A percentile compares a stretch with the other conserved stretches of the same genome.
Conservation (phyloP, 2,888 invertebrate species). For the Neoitamus cyanurus region DNA sequence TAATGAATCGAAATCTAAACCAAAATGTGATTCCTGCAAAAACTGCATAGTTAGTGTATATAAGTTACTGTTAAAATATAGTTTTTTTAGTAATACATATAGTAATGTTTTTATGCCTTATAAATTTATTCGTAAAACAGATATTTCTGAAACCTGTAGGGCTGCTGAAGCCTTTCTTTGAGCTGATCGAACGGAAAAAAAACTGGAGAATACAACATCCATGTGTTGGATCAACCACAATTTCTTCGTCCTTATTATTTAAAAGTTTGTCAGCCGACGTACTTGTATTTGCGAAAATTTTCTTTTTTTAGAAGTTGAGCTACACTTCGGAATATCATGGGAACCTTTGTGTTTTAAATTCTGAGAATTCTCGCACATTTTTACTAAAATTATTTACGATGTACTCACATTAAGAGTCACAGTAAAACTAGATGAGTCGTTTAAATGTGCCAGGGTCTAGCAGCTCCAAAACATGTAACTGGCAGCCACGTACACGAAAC, state of each 20-base stretch:
- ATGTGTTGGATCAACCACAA: conserved; percentile 24
- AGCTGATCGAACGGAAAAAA: neutral
- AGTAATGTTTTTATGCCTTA: too few relatives aligned
- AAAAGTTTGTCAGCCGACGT: conserved; percentile 13
- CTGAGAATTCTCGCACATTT: conserved; percentile 8
- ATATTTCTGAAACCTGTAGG: neutral
- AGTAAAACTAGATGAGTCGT: neutral
- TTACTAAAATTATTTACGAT: neutral
- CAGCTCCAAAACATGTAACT: neutral
- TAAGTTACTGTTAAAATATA: too few relatives aligned
- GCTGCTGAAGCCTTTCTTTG: conserved; percentile 8
- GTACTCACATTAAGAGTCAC: neutral
- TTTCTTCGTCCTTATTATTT: conserved; percentile 14
- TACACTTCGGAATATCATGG: neutral
- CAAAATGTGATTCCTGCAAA: too few relatives aligned
- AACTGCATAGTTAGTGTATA: too few relatives aligned
- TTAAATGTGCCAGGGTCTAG: neutral
- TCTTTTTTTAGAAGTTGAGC: conserved; percentile 11
- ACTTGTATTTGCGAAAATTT: neutral
- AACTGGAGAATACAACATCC: conserved; percentile 22
- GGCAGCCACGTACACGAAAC: too few relatives aligned
- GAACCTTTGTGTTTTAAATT: conserved; percentile 19
- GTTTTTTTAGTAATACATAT: too few relatives aligned
- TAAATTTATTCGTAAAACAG: too few relatives aligned
- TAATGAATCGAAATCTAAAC: too few relatives aligned